A percentile compares a stretch with the other conserved stretches of the same genome.
phyloP scores from a whole-genome alignment of 2,888 invertebrate species.

The Amblyteles armatorius region DNA sequence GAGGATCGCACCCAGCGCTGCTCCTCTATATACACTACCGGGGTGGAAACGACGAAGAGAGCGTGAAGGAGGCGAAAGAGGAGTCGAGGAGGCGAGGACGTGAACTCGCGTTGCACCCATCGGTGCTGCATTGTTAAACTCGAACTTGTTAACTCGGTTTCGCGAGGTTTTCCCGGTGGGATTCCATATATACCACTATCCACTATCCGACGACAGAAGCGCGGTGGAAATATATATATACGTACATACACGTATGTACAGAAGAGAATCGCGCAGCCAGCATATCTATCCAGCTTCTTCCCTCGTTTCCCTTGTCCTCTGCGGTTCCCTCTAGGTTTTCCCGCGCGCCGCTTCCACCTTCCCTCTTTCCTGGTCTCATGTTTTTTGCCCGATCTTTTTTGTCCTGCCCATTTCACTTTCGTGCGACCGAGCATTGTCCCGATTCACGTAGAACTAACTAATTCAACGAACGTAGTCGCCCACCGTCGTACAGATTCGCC shows the following conservation, averaged over 20 bases:
- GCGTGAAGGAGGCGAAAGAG: constrained; percentile 35
- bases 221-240: constrained; percentile 25
- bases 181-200: constrained; percentile 46
- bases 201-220: constrained; percentile 26
- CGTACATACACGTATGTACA: not conserved
- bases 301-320: constrained; percentile 12
- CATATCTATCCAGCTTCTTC: constrained; percentile 12
- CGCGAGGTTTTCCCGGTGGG: constrained; percentile 60
- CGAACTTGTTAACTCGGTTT: constrained; percentile 72
- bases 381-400: not conserved
- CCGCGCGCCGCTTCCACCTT: constrained; percentile 24
- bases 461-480: constrained; percentile 52
- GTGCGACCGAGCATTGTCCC: constrained; percentile 50
- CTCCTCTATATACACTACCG: constrained; percentile 16
- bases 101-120: constrained; percentile 66
- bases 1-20: constrained; percentile 21
- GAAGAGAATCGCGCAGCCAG: constrained; percentile 19
- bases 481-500: constrained; percentile 37
- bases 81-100: constrained; percentile 46
- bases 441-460: constrained; percentile 56
- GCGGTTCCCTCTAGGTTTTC: constrained; percentile 11
- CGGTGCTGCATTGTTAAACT: constrained; percentile 71
- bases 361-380: not conserved
- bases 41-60: constrained; percentile 20
- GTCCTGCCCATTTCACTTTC: constrained; percentile 29